Evolutionary conservation across 1,140 invertebrate species (phyloP).

Genomic region (Leptopilina boulardi): DNA sequence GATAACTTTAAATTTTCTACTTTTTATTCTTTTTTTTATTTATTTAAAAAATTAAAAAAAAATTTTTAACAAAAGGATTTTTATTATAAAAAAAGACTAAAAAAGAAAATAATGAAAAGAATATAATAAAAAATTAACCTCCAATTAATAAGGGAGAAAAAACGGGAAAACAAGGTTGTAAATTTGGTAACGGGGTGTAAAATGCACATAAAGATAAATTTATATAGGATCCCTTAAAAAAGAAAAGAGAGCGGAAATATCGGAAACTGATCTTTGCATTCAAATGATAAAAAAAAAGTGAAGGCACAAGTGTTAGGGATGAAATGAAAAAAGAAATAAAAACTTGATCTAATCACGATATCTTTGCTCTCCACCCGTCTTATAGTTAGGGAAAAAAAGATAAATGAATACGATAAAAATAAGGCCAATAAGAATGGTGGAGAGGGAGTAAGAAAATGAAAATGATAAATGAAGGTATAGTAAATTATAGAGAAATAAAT

Average conservation of each 20-base stretch:
- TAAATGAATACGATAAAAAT: conserved; percentile 6
- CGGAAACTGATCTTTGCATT: background rate
- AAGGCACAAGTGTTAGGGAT: background rate
- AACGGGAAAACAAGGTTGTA: background rate
- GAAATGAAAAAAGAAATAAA: background rate
- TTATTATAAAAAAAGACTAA: too few relatives aligned
- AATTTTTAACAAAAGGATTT: too few relatives aligned
- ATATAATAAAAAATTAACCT: background rate
- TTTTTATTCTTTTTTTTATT: too few relatives aligned
- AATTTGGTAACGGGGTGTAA: background rate
- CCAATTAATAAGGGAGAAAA: background rate
- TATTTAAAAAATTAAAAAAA: too few relatives aligned
- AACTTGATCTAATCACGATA: background rate
- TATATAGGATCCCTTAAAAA: background rate
- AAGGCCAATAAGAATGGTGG: background rate
- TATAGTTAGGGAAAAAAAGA: background rate
- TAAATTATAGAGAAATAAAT: conserved; percentile 25
- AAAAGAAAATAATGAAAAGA: too few relatives aligned
- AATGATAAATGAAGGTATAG: conserved; percentile 12
- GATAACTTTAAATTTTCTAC: too few relatives aligned
- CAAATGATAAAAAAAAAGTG: background rate
- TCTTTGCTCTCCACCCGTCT: background rate
- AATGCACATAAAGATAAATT: background rate
- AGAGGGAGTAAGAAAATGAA: conserved; percentile 14
- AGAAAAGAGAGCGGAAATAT: background rate